These are phyloP conservation scores for Ypsolopha sequella DNA, from an alignment of 2,888 invertebrate species.

Conservation along the genomic window DNA sequence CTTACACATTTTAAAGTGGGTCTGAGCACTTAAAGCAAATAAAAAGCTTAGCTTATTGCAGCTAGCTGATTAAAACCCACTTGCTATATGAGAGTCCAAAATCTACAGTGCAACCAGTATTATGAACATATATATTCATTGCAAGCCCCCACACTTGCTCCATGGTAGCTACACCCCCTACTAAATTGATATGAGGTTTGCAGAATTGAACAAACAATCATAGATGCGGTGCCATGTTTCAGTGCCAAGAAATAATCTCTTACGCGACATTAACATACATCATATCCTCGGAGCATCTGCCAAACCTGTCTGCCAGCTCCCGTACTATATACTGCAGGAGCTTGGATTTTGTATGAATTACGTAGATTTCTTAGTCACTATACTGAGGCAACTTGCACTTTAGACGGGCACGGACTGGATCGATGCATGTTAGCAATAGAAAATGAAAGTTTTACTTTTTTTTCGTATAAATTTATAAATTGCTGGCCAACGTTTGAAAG, in stretches of 20 bases:
- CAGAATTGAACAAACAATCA: constrained; percentile 41
- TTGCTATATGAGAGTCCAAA: background rate
- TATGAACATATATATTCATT: background rate
- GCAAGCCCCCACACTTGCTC: background rate
- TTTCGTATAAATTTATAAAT: too few species aligned
- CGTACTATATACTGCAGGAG: constrained; percentile 37
- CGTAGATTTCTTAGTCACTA: too few species aligned
- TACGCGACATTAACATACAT: constrained; percentile 64
- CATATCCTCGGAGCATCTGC: constrained; percentile 48
- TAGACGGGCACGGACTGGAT: too few species aligned
- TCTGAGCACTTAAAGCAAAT: background rate
- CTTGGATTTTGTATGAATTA: background rate
- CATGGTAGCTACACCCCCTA: background rate
- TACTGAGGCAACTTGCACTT: too few species aligned
- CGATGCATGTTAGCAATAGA: too few species aligned
- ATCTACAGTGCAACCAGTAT: background rate
- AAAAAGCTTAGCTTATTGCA: background rate
- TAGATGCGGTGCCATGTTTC: constrained; percentile 39
- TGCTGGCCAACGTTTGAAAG: too few species aligned
- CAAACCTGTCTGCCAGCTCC: constrained; percentile 53
- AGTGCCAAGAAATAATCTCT: constrained; percentile 66
- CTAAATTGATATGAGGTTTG: background rate
- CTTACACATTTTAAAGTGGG: too few species aligned
- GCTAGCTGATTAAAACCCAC: background rate
- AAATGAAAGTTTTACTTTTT: too few species aligned